Base-by-base conservation (phyloP, 2,113 vertebrate species). In the Seriola rivoliana region DNA sequence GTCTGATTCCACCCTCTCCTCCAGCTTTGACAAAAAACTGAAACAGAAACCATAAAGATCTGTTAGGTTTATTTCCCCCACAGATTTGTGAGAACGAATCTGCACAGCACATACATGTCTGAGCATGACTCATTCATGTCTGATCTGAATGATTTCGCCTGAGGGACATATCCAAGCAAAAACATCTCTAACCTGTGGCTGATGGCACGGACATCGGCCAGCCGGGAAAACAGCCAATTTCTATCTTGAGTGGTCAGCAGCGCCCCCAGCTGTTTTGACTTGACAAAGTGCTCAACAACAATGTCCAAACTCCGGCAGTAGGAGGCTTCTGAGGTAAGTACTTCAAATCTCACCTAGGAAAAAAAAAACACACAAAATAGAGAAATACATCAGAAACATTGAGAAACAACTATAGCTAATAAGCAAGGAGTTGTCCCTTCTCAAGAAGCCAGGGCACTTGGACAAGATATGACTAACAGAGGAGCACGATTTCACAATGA, bases 191-290 rank as follows among this genome's bases (percentile, higher is more conserved):
- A 99, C 98, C 92, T 97, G 91, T 96, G 94, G 21, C 98, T 99
- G 92, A 98, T 95, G 0, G 96, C 96, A 0, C 96, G 95, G 14
- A 99, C 98, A 0, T 99, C 98, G 0, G 93, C 91, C 1, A 99
- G 91, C 14, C 97, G 94, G 1, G 98, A 99, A 89, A 99, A 99
- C n/a, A 99, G 96, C 98, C 98, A 99, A 76, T 97, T 98, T 38
- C 95, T 96, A 2, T 99, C 97, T 85, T 99, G 97, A 62, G 95
- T 94, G 77, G 93, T 92, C 77, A 99, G 90, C 75, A 96, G 91
- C 0, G 79, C 81, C 58, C 95, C 96, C 36, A 99, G 95, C 48
- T 95, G 95, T 16, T 93, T 54, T 0, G 94, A 97, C 57, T 93
- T 95, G 67, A 98, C 97, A 92, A 99, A 99, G 54, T 98, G 97